These are phyloP conservation scores for Lithophane leautieri DNA, from an alignment of 2,888 invertebrate genomes.

Conservation along the genomic window DNA sequence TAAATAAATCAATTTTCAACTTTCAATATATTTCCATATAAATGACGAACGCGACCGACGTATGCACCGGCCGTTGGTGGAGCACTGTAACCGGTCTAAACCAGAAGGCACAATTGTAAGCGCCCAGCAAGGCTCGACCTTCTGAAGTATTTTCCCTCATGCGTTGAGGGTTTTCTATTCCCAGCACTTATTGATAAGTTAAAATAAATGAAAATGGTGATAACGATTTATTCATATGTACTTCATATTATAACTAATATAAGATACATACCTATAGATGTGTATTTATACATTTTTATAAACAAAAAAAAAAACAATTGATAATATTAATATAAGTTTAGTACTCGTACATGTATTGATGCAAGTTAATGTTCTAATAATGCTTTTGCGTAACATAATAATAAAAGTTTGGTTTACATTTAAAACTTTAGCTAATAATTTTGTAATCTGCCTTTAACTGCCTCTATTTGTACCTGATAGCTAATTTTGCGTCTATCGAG, in stretches of 20 bases:
- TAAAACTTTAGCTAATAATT: neutral
- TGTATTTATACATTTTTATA: conserved; percentile 38
- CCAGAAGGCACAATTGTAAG: too few relatives aligned
- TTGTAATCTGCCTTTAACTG: neutral
- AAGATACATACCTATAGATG: conserved; percentile 4
- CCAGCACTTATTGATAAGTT: conserved; percentile 8
- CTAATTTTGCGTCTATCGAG: neutral
- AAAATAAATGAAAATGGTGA: conserved; percentile 42
- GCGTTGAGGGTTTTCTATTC: neutral
- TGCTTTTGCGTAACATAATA: conserved; percentile 15
- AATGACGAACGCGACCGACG: neutral
- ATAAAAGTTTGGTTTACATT: neutral
- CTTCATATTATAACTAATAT: conserved; percentile 14
- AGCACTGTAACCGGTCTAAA: neutral
- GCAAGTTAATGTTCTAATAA: neutral
- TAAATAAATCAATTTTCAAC: neutral
- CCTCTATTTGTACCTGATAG: conserved; percentile 46
- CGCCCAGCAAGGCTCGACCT: neutral
- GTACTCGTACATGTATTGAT: neutral
- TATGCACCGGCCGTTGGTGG: neutral
- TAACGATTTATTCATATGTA: conserved; percentile 14
- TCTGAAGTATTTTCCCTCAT: neutral
- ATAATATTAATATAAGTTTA: neutral
- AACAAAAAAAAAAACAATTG: conserved; percentile 1
- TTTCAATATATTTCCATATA: neutral